phyloP scores from a whole-genome alignment of 2,113 vertebrate genomes.

The Enhydra lutris region DNA sequence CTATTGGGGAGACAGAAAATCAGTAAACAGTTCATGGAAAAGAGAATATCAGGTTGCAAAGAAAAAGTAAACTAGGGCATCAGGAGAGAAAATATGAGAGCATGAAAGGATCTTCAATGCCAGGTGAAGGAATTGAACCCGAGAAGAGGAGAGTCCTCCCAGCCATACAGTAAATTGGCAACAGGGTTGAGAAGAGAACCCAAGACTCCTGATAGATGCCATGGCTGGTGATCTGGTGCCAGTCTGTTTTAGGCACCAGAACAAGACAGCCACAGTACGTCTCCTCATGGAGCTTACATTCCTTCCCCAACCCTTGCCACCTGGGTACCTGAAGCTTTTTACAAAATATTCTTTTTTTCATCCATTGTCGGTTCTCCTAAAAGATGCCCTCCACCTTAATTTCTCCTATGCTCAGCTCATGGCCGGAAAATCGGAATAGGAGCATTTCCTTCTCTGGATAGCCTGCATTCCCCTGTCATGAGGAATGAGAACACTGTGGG shows the following conservation, averaged over 20 bases:
- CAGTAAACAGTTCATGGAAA: background rate
- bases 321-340: background rate
- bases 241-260: background rate
- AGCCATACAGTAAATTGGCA: background rate
- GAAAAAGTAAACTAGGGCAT: background rate
- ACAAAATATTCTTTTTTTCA: background rate
- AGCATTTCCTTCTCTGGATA: background rate
- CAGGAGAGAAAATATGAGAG: background rate
- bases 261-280: rapidly evolving
- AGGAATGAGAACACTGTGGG: background rate
- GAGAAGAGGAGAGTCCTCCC: background rate
- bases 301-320: background rate
- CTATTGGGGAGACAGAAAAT: background rate
- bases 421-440: background rate
- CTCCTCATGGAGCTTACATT: background rate
- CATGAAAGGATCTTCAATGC: background rate
- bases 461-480: background rate
- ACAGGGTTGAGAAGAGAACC: background rate
- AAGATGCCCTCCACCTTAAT: background rate
- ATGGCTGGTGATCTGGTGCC: background rate
- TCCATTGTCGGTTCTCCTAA: background rate
- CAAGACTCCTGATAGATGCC: background rate
- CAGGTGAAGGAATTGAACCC: background rate
- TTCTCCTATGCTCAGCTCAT: background rate
- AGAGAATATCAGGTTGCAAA: background rate